Conservation (phyloP, 2,888 invertebrate genomes). For the Tribolium freemani region DNA sequence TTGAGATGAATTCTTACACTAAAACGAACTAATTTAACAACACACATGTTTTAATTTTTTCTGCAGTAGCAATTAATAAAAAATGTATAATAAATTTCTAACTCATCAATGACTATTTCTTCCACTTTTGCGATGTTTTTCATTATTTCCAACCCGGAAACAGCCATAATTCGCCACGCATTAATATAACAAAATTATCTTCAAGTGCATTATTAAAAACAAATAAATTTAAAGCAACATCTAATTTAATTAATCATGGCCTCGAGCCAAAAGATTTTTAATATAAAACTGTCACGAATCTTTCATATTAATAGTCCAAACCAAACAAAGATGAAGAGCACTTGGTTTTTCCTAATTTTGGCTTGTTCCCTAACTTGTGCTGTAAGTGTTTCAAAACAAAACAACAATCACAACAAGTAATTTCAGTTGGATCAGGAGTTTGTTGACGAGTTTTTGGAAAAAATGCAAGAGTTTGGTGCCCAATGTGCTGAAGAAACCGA, state of each 20-base stretch:
- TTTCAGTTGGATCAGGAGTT: slow-evolving; percentile 52
- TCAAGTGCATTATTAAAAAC: slow-evolving; percentile 21
- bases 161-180: neutral
- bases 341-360: neutral
- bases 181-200: neutral
- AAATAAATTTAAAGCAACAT: slow-evolving; percentile 19
- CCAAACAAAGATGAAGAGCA: slow-evolving; percentile 2
- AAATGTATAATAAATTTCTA: too few species aligned
- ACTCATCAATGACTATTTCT: too few species aligned
- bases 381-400: slow-evolving; percentile 19
- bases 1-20: too few species aligned
- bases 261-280: slow-evolving; percentile 12
- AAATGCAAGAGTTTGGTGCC: slow-evolving; percentile 50
- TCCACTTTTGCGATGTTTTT: too few species aligned
- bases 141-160: neutral
- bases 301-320: neutral
- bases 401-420: neutral
- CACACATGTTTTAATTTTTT: too few species aligned
- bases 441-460: slow-evolving; percentile 49
- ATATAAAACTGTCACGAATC: slow-evolving; percentile 9
- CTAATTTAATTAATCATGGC: slow-evolving; percentile 31
- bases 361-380: neutral
- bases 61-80: too few species aligned
- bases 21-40: too few species aligned
- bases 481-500: slow-evolving; percentile 54